phyloP scores from a whole-genome alignment of 2,113 vertebrate species.

The Sebastes schlegelii region DNA sequence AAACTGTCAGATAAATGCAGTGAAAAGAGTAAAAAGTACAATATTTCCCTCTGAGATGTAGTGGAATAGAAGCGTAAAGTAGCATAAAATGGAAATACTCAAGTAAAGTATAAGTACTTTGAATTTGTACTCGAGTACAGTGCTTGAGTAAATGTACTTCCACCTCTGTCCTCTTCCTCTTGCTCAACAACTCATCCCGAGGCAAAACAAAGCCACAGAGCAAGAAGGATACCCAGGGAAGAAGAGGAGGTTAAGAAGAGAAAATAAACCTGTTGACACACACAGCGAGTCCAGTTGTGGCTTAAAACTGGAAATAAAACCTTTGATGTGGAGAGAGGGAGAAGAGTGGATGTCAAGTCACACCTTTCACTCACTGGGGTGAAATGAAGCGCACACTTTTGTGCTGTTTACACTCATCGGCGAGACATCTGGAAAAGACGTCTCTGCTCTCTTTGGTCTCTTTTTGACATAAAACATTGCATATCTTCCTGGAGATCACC shows the following conservation, averaged over 20 bases:
- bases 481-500: slow-evolving; percentile 32
- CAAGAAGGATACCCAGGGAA: neutral
- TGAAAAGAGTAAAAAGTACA: neutral
- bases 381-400: slow-evolving; percentile 21
- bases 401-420: slow-evolving; percentile 32
- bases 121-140: neutral
- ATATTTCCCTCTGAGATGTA: neutral
- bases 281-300: slow-evolving; percentile 24
- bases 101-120: neutral
- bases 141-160: neutral
- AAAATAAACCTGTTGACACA: slow-evolving; percentile 57
- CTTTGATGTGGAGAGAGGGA: slow-evolving; percentile 55
- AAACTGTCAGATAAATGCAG: neutral
- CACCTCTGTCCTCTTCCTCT: slow-evolving; percentile 13
- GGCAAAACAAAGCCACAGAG: slow-evolving; percentile 8
- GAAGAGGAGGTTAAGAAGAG: slow-evolving; percentile 20
- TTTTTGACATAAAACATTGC: slow-evolving; percentile 26
- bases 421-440: slow-evolving; percentile 60
- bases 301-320: slow-evolving; percentile 45
- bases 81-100: neutral
- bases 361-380: slow-evolving; percentile 40
- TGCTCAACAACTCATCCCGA: neutral
- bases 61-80: neutral
- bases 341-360: slow-evolving; percentile 24
- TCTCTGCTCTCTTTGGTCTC: slow-evolving; percentile 14